phyloP scores from a whole-genome alignment of 2,113 vertebrate genomes.

The Aleadryas rufinucha region DNA sequence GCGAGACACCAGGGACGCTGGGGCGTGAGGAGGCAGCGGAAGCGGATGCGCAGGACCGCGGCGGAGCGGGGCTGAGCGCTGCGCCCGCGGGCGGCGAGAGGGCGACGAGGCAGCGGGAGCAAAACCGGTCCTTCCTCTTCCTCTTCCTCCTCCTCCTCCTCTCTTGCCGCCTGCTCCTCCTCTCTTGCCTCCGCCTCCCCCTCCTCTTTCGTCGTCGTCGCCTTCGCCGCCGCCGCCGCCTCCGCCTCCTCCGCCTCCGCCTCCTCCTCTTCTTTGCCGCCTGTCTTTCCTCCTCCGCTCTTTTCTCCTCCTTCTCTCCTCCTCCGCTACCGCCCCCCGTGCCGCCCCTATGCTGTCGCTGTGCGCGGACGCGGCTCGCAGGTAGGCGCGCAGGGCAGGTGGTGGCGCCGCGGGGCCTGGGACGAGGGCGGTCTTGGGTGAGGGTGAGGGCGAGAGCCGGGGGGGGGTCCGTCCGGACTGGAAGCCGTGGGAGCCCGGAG shows the following conservation, averaged over 20 bases:
- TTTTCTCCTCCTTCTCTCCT: neutral
- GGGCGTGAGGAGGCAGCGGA: neutral
- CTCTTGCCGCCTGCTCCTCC: neutral
- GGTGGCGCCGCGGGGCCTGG: neutral
- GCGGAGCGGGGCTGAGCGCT: neutral
- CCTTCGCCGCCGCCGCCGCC: no score
- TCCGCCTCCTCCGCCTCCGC: neutral
- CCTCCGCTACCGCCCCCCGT: neutral
- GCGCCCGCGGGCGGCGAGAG: neutral
- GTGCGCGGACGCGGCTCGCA: neutral
- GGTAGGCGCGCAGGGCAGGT: neutral
- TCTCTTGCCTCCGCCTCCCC: no score
- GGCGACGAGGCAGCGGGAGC: neutral
- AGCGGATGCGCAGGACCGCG: neutral
- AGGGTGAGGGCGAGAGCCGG: no score
- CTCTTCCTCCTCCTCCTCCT: neutral
- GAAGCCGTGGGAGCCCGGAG: no score
- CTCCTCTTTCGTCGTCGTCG: no score
- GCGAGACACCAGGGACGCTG: neutral
- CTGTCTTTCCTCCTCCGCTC: neutral
- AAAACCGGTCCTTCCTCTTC: neutral
- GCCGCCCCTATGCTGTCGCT: neutral
- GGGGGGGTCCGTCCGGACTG: neutral
- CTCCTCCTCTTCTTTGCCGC: neutral
- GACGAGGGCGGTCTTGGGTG: no score